Conservation (phyloP, 92 coral and sea anemone species). For the Heteractis magnifica region DNA sequence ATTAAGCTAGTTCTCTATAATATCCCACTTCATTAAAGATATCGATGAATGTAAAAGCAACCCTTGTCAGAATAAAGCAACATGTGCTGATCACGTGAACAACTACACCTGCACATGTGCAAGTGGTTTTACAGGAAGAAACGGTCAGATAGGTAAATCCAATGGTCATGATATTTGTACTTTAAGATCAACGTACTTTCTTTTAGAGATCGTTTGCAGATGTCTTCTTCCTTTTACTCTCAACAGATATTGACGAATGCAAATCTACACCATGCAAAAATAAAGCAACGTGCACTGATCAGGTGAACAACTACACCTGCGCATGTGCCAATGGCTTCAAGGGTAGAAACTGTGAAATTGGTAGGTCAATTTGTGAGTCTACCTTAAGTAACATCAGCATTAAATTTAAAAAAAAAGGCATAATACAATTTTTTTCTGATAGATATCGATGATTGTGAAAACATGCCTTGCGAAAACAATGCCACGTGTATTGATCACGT, state of each 20-base stretch:
- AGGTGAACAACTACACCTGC: constrained; percentile 54
- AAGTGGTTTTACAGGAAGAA: constrained; percentile 47
- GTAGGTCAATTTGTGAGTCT: constrained; percentile 6
- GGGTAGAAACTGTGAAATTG: constrained; percentile 55
- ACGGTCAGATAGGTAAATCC: constrained; percentile 29
- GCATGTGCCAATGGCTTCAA: constrained; percentile 37
- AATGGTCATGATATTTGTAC: not conserved
- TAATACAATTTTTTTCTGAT: too few species aligned
- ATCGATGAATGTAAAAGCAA: constrained; percentile 37
- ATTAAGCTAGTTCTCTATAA: too few species aligned
- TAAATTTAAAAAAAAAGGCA: too few species aligned
- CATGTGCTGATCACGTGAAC: constrained; percentile 47
- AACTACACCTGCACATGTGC: constrained; percentile 56
- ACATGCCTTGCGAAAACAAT: constrained; percentile 24
- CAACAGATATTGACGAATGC: constrained; percentile 52
- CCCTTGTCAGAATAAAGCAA: constrained; percentile 65
- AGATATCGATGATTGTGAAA: too few species aligned
- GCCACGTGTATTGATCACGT: constrained; percentile 57
- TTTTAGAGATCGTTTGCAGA: not conserved
- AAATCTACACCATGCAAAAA: constrained; percentile 53
- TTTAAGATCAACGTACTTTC: too few species aligned
- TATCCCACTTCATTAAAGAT: constrained; percentile 11
- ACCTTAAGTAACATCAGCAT: too few species aligned
- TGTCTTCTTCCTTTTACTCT: not conserved
- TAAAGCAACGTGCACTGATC: constrained; percentile 56